Percentiles rank a stretch among this genome's conserved stretches.
phyloP scores from a whole-genome alignment of 2,113 vertebrate species.

The Halcyon senegalensis region DNA sequence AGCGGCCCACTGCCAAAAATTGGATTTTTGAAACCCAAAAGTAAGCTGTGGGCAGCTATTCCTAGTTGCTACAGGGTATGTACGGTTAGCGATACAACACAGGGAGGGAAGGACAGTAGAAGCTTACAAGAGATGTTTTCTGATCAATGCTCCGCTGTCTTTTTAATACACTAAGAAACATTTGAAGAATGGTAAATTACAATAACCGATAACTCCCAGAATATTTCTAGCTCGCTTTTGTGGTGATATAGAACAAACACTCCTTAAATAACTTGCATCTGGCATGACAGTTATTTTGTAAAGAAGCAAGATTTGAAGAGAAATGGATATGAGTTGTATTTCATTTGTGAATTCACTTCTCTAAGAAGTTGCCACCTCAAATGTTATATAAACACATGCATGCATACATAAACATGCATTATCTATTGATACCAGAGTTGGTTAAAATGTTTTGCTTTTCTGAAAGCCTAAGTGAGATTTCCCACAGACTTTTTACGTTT shows the following conservation, averaged over 20 bases:
- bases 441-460: background rate
- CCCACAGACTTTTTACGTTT: background rate
- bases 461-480: background rate
- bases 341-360: background rate
- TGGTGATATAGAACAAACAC: background rate
- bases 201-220: background rate
- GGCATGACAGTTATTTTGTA: background rate
- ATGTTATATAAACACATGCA: background rate
- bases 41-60: background rate
- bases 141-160: accelerated
- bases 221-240: background rate
- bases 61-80: background rate
- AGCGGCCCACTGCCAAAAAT: background rate
- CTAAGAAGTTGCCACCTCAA: background rate
- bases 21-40: background rate
- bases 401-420: background rate
- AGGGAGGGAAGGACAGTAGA: background rate
- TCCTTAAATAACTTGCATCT: background rate
- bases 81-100: background rate
- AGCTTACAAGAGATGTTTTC: background rate
- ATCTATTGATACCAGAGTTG: background rate
- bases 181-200: background rate
- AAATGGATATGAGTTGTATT: background rate
- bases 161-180: background rate
- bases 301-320: background rate